Evolutionary conservation across 2,888 invertebrate genomes (phyloP), one percentile per base, ranked within the genome.

Genomic region (Ommatoiulus sabulosus): DNA sequence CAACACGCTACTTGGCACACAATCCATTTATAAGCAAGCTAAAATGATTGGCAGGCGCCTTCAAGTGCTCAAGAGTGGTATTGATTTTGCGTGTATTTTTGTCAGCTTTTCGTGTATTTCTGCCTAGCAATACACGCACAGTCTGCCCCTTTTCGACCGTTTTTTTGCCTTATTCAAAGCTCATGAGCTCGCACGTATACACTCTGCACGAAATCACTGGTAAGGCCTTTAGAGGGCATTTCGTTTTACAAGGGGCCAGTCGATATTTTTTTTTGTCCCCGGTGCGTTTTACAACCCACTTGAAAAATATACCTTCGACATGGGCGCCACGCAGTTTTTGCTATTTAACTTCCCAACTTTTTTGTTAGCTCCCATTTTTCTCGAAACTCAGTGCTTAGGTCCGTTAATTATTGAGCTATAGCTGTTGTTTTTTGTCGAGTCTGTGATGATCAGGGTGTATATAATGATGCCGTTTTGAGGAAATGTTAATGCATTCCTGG

Each of bases 21-120:
- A 63, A 63, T 63, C 63, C 63, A 63, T 63, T 63, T 63, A 63
- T 63, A 63, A 63, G 63, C 63, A 20, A 63, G 63, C 63, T 63
- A 63, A 63, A 20, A 63, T 63, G 63, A 63, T 63, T 63, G 63
- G 63, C 63, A 63, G n/a, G 3, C 63, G 63, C 63, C 63, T 63
- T 63, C 63, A 63, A 63, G 63, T 63, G 63, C 63, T 63, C 63
- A 63, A 63, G 20, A 63, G 63, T 63, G 63, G 63, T 63, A 63
- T 63, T 63, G 63, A 63, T 63, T 63, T 63, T 63, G n/a, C 20
- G 63, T 63, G n/a, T 63, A 63, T 63, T 63, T 63, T 63, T 63
- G 63, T 63, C 63, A 63, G 63, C 63, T 63, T 63, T 63, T 63
- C 63, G 63, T 63, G 63, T 63, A 20, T 63, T 63, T 63, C 63